Percentiles rank a stretch among this genome's conserved stretches.
Evolutionary conservation across 2,888 invertebrate species (phyloP).

Genomic region (Mycalesis mineus): DNA sequence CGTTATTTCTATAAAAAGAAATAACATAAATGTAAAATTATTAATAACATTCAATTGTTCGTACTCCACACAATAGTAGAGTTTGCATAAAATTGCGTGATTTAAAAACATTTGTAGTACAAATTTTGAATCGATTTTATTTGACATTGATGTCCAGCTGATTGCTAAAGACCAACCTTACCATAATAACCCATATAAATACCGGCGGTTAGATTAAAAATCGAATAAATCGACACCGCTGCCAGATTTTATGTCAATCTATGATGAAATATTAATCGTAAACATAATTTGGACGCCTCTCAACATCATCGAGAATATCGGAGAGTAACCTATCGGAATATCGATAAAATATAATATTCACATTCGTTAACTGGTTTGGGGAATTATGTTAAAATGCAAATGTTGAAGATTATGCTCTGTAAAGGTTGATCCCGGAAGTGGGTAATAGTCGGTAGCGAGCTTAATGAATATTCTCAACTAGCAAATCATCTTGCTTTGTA

Average conservation of each 20-base stretch:
- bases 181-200: conserved; percentile 17
- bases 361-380: conserved; percentile 31
- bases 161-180: conserved; percentile 16
- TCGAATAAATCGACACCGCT: conserved; percentile 25
- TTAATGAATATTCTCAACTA: conserved; percentile 3
- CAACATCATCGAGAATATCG: conserved; percentile 32
- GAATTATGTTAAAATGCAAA: conserved; percentile 27
- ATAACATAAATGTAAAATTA: too few species aligned
- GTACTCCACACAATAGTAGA: conserved; percentile 6
- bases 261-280: conserved; percentile 36
- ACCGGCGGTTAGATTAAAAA: conserved; percentile 20
- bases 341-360: conserved; percentile 28
- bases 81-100: conserved; percentile 21
- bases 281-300: conserved; percentile 35
- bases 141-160: conserved; percentile 18
- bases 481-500: not conserved
- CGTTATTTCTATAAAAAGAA: too few species aligned
- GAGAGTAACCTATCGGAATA: conserved; percentile 28
- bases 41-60: conserved; percentile 6
- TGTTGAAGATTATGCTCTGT: conserved; percentile 15
- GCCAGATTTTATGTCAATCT: conserved; percentile 31
- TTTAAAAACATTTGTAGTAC: conserved; percentile 6
- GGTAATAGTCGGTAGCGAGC: conserved; percentile 14
- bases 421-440: conserved; percentile 23
- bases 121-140: conserved; percentile 5